Evolutionary conservation across 2,113 vertebrate species (phyloP).

Genomic region (Xenopus tropicalis): DNA sequence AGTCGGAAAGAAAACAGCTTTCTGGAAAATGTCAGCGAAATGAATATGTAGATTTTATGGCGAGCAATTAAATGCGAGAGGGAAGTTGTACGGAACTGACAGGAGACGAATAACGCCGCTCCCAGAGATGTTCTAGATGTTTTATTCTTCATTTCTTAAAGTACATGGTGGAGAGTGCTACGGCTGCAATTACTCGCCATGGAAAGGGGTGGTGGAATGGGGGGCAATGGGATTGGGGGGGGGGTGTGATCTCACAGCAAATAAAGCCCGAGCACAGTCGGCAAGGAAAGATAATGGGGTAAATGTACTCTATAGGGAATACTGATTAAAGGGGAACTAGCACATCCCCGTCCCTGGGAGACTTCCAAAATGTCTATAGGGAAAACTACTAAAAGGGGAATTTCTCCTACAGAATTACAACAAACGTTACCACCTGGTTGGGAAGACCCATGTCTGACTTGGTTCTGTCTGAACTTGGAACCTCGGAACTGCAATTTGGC

Average conservation of each 20-base stretch:
- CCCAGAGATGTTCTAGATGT: conserved; percentile 34
- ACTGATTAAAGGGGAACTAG: too few species aligned
- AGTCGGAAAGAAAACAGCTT: conserved; percentile 23
- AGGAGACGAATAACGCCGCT: conserved; percentile 35
- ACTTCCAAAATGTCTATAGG: too few species aligned
- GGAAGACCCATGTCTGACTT: too few species aligned
- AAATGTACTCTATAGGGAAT: too few species aligned
- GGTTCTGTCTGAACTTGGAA: too few species aligned
- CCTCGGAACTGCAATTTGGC: too few species aligned
- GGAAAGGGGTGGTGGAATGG: conserved; percentile 18
- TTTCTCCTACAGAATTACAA: too few species aligned
- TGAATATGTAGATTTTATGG: conserved; percentile 45
- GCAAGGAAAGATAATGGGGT: background rate
- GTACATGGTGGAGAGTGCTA: conserved; percentile 31
- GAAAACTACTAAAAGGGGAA: too few species aligned
- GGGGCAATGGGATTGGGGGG: background rate
- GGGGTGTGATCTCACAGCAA: background rate
- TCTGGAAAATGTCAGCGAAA: conserved; percentile 41
- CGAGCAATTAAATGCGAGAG: conserved; percentile 37
- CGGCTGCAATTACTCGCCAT: conserved; percentile 30
- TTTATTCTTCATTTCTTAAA: conserved; percentile 43
- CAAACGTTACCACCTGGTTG: too few species aligned
- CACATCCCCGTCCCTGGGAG: too few species aligned
- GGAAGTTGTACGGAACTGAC: conserved; percentile 33
- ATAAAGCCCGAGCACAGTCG: background rate